Percentiles rank a stretch among this genome's conserved stretches.
These are phyloP conservation scores for Apotomis capreana DNA, from an alignment of 2,888 invertebrate genomes.

Conservation along the genomic window DNA sequence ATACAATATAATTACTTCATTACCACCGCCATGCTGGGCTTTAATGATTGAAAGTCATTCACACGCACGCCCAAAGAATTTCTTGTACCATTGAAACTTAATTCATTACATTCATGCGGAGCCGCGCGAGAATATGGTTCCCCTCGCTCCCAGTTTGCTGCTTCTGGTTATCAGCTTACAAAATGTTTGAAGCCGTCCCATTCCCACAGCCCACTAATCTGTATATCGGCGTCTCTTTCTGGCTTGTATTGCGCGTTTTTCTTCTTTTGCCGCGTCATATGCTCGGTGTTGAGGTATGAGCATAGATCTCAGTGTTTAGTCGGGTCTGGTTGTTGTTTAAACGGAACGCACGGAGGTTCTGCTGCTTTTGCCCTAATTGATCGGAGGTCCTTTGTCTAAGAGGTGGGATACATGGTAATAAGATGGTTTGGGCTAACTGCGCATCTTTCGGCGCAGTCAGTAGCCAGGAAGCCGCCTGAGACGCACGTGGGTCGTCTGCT, in stretches of 20 bases:
- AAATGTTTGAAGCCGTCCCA: slow-evolving; percentile 76
- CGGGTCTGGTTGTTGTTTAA: slow-evolving; percentile 45
- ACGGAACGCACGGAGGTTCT: slow-evolving; percentile 48
- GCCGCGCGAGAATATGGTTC: slow-evolving; percentile 81
- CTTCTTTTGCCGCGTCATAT: slow-evolving; percentile 82
- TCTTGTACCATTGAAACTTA: slow-evolving; percentile 77
- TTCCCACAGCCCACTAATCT: slow-evolving; percentile 67
- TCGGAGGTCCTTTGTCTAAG: slow-evolving; percentile 77
- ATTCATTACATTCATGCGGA: slow-evolving; percentile 82
- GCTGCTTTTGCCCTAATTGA: slow-evolving; percentile 66
- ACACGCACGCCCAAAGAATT: slow-evolving; percentile 65
- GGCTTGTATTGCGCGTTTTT: slow-evolving; percentile 81
- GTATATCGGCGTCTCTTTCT: slow-evolving; percentile 71
- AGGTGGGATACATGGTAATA: slow-evolving; percentile 70
- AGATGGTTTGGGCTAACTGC: slow-evolving; percentile 72
- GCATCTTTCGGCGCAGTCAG: slow-evolving; percentile 77
- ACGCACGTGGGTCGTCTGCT: slow-evolving; percentile 67
- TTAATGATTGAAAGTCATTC: slow-evolving; percentile 60
- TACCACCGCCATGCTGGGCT: slow-evolving; percentile 26
- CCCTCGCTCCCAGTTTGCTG: slow-evolving; percentile 77
- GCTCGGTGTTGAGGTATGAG: slow-evolving; percentile 70
- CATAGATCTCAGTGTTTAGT: slow-evolving; percentile 67
- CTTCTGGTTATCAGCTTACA: slow-evolving; percentile 83
- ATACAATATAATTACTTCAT: slow-evolving; percentile 19
- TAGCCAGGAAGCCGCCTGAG: slow-evolving; percentile 50